Percentiles rank a stretch among this genome's conserved stretches.
These are phyloP conservation scores for Lithophane socia DNA, from an alignment of 2,888 invertebrate species.

Conservation along the genomic window DNA sequence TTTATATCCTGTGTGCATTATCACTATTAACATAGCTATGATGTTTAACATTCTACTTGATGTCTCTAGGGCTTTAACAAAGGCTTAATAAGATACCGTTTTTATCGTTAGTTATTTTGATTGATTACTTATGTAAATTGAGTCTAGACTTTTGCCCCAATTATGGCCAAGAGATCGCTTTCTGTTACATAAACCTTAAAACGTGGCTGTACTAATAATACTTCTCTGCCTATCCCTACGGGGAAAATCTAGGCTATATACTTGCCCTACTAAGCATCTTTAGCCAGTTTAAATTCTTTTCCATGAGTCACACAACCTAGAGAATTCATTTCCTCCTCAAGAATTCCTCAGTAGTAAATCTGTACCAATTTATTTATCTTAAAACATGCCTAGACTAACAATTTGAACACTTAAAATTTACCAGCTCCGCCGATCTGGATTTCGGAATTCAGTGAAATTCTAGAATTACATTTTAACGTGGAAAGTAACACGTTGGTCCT, in stretches of 20 bases:
- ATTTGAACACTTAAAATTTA: slow-evolving; percentile 55
- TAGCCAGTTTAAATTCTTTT: slow-evolving; percentile 20
- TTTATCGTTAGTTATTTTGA: too few relatives aligned
- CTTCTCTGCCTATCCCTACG: too few relatives aligned
- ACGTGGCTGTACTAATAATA: neutral
- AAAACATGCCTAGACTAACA: slow-evolving; percentile 37
- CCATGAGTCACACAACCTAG: slow-evolving; percentile 39
- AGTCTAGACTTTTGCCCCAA: neutral
- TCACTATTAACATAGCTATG: slow-evolving; percentile 14
- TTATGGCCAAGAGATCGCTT: neutral
- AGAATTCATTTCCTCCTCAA: slow-evolving; percentile 11
- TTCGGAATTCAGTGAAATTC: slow-evolving; percentile 57
- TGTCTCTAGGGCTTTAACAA: neutral
- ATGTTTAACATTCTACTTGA: neutral
- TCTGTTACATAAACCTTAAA: neutral
- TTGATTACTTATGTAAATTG: too few relatives aligned
- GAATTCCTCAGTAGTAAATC: slow-evolving; percentile 21
- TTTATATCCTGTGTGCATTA: slow-evolving; percentile 25
- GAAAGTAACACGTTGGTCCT: slow-evolving; percentile 54
- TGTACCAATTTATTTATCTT: slow-evolving; percentile 31
- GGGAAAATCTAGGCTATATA: neutral
- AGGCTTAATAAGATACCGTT: neutral
- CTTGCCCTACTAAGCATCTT: slow-evolving; percentile 28
- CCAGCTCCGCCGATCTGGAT: slow-evolving; percentile 40
- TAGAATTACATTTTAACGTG: slow-evolving; percentile 37